Evolutionary conservation across 2,888 invertebrate species (phyloP).

Genomic region (Leucoptera coffeella): DNA sequence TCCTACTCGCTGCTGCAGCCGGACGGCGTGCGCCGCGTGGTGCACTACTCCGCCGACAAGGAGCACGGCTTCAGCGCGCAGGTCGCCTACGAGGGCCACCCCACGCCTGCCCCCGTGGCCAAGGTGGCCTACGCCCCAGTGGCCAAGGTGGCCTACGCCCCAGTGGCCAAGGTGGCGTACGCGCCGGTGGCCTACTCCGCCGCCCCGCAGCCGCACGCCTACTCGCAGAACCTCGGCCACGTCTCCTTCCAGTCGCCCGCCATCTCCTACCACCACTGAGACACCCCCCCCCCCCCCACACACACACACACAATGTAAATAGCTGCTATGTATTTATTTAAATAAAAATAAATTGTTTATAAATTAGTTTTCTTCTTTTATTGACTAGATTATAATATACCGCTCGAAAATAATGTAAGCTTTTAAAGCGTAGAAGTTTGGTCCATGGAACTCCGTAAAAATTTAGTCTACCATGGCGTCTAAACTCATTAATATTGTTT

Average conservation of each 20-base stretch:
- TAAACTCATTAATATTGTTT: too few relatives aligned
- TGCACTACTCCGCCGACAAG: conserved; percentile 36
- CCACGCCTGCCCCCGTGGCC: conserved; percentile 11
- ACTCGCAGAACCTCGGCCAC: conserved; percentile 14
- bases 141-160: conserved; percentile 7
- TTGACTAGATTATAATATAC: too few relatives aligned
- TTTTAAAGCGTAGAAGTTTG: too few relatives aligned
- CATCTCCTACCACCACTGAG: conserved; percentile 36
- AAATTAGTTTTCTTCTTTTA: too few relatives aligned
- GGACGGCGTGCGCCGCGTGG: conserved; percentile 35
- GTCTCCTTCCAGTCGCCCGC: conserved; percentile 28
- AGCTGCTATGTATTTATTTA: conserved; percentile 25
- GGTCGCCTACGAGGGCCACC: conserved; percentile 35
- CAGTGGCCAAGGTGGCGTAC: conserved; percentile 8
- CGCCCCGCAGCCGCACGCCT: conserved; percentile 8
- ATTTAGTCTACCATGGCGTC: too few relatives aligned
- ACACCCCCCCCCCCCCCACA: too few relatives aligned
- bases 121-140: conserved; percentile 12
- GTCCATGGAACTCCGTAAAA: too few relatives aligned
- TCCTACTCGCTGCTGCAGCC: conserved; percentile 44
- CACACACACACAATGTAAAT: conserved; percentile 11
- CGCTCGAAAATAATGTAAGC: too few relatives aligned
- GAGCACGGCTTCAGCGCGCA: conserved; percentile 37
- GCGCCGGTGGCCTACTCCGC: conserved; percentile 13
- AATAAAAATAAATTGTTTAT: too few relatives aligned